Conservation (phyloP, 2,888 invertebrate species). For the Acrobasis suavella region DNA sequence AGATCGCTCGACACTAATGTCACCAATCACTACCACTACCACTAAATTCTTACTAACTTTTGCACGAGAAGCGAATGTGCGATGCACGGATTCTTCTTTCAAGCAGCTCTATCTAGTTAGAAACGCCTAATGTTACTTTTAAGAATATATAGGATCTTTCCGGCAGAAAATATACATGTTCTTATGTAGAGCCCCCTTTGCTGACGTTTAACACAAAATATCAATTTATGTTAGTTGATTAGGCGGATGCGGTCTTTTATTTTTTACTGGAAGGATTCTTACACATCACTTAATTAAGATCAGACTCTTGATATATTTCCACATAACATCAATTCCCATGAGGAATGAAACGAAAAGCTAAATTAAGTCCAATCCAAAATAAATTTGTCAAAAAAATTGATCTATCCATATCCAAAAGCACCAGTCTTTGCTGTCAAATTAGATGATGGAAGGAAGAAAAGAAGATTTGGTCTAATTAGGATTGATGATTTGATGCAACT, state of each 20-base stretch:
- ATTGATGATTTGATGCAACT: neutral
- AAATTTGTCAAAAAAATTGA: conserved; percentile 45
- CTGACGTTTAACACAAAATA: neutral
- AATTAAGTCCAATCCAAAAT: conserved; percentile 60
- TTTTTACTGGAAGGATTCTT: conserved; percentile 69
- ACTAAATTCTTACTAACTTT: conserved; percentile 71
- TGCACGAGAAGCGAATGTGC: conserved; percentile 83
- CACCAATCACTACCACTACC: conserved; percentile 75
- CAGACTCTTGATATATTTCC: conserved; percentile 43
- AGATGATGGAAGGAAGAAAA: conserved; percentile 32
- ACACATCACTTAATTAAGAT: conserved; percentile 55
- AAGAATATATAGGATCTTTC: conserved; percentile 68
- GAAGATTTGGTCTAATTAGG: conserved; percentile 21
- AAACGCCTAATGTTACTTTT: conserved; percentile 78
- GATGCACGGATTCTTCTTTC: conserved; percentile 81
- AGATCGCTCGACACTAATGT: conserved; percentile 71
- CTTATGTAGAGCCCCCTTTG: too few species aligned
- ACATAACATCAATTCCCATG: conserved; percentile 74
- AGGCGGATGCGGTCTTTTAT: neutral
- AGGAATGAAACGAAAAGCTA: conserved; percentile 81
- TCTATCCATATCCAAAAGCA: conserved; percentile 76
- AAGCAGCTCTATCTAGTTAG: conserved; percentile 82
- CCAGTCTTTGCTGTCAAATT: conserved; percentile 67
- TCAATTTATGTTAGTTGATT: neutral
- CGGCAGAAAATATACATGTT: conserved; percentile 43